Percentiles rank a stretch among this genome's conserved stretches.
phyloP scores from a whole-genome alignment of 2,888 invertebrate species.

The Parapristionchus giblindavisi region DNA sequence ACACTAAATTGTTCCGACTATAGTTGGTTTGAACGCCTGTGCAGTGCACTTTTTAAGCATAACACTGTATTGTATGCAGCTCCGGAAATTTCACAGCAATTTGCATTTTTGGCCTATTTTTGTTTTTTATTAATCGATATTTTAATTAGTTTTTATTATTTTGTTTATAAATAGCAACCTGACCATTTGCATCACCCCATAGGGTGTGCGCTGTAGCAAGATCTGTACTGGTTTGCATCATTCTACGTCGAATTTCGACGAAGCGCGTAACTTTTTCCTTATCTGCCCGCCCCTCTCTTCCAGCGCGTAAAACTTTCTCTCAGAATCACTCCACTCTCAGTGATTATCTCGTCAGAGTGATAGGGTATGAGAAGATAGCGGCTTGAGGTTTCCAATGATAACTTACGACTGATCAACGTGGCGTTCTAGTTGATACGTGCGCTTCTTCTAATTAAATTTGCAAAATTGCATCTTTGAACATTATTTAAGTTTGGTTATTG shows the following conservation, averaged over 20 bases:
- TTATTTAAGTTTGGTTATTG: no score
- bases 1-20: no score
- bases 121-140: not conserved
- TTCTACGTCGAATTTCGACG: no score
- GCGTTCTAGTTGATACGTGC: not conserved
- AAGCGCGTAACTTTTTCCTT: constrained; percentile 8
- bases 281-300: constrained; percentile 1
- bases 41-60: not conserved
- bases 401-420: not conserved
- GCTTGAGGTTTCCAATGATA: not conserved
- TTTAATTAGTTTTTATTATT: not conserved
- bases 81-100: not conserved
- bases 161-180: not conserved
- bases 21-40: not conserved
- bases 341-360: not conserved
- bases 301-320: constrained; percentile 19
- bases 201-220: not conserved
- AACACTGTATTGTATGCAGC: not conserved
- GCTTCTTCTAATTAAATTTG: not conserved
- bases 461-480: no score
- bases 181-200: constrained; percentile 13
- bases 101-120: not conserved
- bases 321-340: constrained; percentile 6
- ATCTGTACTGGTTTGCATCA: constrained; percentile 21
- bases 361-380: not conserved